Evolutionary conservation across 1,140 invertebrate genomes (phyloP).

Genomic region (Pissodes strobi): DNA sequence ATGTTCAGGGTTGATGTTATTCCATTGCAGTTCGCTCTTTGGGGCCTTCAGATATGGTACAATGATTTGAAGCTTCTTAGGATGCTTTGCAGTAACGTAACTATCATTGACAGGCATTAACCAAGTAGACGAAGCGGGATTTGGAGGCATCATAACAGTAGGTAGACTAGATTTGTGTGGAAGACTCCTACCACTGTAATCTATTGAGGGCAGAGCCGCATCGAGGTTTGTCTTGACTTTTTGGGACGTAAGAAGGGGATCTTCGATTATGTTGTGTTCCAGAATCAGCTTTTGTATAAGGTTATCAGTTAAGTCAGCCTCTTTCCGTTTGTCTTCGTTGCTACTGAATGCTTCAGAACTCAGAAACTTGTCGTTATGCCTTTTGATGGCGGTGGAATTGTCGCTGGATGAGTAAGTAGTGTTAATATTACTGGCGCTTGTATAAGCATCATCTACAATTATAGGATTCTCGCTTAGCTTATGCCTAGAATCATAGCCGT

Average conservation of each 20-base stretch:
- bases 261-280: constrained; percentile 25
- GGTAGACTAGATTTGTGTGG: neutral
- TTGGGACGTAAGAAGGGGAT: constrained; percentile 17
- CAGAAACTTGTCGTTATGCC: constrained; percentile 35
- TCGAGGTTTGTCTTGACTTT: constrained; percentile 2
- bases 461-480: constrained; percentile 52
- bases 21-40: constrained; percentile 16
- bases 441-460: constrained; percentile 50
- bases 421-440: constrained; percentile 42
- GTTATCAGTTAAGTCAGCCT: constrained; percentile 4
- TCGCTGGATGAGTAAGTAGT: constrained; percentile 11
- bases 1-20: neutral
- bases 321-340: neutral
- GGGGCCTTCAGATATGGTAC: constrained; percentile 72
- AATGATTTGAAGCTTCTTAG: constrained; percentile 74
- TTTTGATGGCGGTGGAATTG: constrained; percentile 16
- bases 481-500: neutral
- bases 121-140: constrained; percentile 46
- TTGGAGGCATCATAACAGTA: constrained; percentile 49
- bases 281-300: constrained; percentile 39
- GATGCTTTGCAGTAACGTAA: constrained; percentile 39
- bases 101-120: constrained; percentile 8
- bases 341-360: neutral
- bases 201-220: neutral
- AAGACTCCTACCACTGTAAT: neutral